Conservation (phyloP, 2,113 vertebrate genomes). For the Uria aalge region DNA sequence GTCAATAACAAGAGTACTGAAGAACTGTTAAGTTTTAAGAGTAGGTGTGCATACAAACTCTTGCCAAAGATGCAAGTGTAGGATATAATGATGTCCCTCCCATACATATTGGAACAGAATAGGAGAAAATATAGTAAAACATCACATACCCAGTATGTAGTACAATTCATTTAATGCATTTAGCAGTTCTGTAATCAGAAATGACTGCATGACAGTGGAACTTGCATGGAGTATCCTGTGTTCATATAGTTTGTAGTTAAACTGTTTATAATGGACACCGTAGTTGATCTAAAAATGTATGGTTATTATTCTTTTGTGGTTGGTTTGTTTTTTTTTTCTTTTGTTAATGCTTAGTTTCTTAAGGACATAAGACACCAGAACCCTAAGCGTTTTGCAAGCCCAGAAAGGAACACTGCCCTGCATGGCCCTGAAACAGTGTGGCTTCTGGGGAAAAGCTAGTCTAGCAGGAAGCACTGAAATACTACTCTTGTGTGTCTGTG, state of each 20-base stretch:
- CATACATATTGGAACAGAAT: background rate
- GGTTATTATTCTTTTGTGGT: background rate
- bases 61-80: background rate
- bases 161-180: background rate
- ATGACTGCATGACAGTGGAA: background rate
- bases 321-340: too few relatives aligned
- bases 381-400: background rate
- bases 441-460: background rate
- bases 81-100: background rate
- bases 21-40: background rate
- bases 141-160: background rate
- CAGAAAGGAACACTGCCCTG: rapidly evolving
- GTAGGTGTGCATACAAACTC: background rate
- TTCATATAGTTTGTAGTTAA: background rate
- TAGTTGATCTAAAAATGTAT: background rate
- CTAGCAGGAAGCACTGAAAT: background rate
- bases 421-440: background rate
- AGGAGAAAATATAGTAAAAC: background rate
- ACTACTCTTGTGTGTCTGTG: background rate
- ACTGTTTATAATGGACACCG: background rate
- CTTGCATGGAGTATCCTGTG: background rate
- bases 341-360: background rate
- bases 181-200: background rate
- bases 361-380: background rate
- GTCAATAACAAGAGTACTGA: background rate